A percentile compares a stretch with the other conserved stretches of the same genome.
These are phyloP conservation scores for Azorinus chamasolen DNA, from an alignment of 2,888 invertebrate genomes.

Conservation along the genomic window DNA sequence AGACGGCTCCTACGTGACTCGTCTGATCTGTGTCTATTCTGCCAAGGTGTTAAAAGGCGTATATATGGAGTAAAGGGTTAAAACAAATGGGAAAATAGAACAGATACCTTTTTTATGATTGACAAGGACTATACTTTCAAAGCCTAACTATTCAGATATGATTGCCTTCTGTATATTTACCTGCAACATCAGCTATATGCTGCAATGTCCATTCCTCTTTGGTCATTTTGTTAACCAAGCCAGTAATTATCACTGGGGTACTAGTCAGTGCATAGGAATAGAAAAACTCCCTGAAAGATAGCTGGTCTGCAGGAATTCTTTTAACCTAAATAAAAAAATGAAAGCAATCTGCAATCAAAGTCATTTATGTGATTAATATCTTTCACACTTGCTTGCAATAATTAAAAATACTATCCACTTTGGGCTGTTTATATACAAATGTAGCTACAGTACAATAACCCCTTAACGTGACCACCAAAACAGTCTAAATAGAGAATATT, in stretches of 20 bases:
- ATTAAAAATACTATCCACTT: too few species aligned
- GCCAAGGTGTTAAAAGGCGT: too few species aligned
- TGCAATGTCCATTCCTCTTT: slow-evolving; percentile 72
- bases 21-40: too few species aligned
- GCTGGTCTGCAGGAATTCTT: slow-evolving; percentile 62
- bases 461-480: too few species aligned
- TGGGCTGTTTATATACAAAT: too few species aligned
- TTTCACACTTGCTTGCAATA: background rate
- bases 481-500: too few species aligned
- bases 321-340: slow-evolving; percentile 67
- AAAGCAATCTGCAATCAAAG: background rate
- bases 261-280: slow-evolving; percentile 65
- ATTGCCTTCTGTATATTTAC: slow-evolving; percentile 30
- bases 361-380: background rate
- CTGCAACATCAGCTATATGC: slow-evolving; percentile 74
- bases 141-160: background rate
- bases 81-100: too few species aligned
- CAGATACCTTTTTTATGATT: too few species aligned
- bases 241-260: slow-evolving; percentile 78
- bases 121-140: too few species aligned
- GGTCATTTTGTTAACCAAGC: slow-evolving; percentile 69
- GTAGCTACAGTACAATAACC: too few species aligned
- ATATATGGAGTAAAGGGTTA: too few species aligned
- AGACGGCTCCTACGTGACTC: too few species aligned
- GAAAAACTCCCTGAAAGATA: slow-evolving; percentile 72